Conservation (phyloP, 2,797 vertebrate species). For the Thripadectes ignobilis region DNA sequence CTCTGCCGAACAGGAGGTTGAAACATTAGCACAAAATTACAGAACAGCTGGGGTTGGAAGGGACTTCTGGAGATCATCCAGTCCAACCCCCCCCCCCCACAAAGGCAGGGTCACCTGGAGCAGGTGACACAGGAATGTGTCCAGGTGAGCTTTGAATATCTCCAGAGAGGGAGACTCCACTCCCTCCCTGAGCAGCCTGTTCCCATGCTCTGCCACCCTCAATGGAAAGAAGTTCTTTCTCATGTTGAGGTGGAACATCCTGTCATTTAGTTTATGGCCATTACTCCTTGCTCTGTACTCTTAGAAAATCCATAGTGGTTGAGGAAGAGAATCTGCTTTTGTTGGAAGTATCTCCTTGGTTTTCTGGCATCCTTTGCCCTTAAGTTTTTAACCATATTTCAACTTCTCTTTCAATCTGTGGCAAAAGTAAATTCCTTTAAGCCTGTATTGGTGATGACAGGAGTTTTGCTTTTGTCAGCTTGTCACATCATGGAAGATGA, state of each 20-base stretch:
- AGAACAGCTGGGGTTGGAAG: neutral
- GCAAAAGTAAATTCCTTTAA: neutral
- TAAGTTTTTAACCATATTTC: neutral
- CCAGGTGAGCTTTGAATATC: neutral
- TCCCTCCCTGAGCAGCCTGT: neutral
- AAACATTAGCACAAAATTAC: neutral
- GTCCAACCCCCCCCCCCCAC: neutral
- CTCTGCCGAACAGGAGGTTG: neutral
- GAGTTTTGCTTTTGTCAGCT: neutral
- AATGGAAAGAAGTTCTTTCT: neutral
- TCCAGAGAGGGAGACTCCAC: neutral
- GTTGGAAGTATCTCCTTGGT: neutral
- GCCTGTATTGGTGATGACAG: accelerated
- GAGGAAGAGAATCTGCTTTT: neutral
- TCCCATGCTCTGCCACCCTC: neutral
- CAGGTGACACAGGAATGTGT: neutral
- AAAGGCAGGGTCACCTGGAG: neutral
- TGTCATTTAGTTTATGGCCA: neutral
- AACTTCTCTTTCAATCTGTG: neutral
- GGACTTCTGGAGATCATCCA: neutral
- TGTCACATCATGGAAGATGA: neutral
- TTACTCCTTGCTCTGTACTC: neutral
- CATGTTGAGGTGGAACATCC: neutral
- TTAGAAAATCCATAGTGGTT: accelerated
- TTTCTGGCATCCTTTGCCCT: neutral